A percentile compares a stretch with the other conserved stretches of the same genome.
Conservation (phyloP, 2,888 invertebrate species). For the Lepidocyrtoides sp. region DNA sequence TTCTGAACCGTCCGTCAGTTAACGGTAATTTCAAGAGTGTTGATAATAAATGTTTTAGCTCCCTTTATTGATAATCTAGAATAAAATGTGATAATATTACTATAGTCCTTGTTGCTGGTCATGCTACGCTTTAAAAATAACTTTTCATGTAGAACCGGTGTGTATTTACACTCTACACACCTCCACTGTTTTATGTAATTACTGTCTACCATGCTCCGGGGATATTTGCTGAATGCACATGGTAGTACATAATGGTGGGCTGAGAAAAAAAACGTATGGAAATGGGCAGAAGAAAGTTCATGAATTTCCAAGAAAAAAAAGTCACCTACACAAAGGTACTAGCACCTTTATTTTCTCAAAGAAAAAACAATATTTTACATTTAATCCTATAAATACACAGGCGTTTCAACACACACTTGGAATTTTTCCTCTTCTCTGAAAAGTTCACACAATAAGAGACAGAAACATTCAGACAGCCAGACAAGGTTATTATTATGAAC, state of each 20-base stretch:
- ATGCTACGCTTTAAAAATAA: too few species aligned
- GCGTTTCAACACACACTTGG: not conserved
- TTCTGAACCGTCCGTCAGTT: not conserved
- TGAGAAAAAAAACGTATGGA: not conserved
- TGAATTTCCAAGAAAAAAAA: not conserved
- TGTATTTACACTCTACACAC: too few species aligned
- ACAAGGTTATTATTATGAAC: not conserved
- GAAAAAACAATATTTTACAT: not conserved
- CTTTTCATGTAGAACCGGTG: too few species aligned
- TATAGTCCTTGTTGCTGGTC: too few species aligned
- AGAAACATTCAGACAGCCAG: not conserved
- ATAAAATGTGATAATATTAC: not conserved
- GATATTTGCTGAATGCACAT: conserved; percentile 5
- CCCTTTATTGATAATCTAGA: conserved; percentile 1
- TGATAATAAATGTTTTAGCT: not conserved
- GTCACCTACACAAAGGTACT: too few species aligned
- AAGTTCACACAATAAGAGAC: not conserved
- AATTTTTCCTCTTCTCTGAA: not conserved
- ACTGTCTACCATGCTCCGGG: not conserved
- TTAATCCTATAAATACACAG: not conserved
- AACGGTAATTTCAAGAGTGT: not conserved
- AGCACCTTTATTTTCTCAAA: too few species aligned
- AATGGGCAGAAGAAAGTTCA: not conserved
- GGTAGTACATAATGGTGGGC: not conserved
- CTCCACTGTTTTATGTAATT: not conserved